Conservation (phyloP, 2,888 invertebrate genomes). For the Eutolmus rufibarbis region DNA sequence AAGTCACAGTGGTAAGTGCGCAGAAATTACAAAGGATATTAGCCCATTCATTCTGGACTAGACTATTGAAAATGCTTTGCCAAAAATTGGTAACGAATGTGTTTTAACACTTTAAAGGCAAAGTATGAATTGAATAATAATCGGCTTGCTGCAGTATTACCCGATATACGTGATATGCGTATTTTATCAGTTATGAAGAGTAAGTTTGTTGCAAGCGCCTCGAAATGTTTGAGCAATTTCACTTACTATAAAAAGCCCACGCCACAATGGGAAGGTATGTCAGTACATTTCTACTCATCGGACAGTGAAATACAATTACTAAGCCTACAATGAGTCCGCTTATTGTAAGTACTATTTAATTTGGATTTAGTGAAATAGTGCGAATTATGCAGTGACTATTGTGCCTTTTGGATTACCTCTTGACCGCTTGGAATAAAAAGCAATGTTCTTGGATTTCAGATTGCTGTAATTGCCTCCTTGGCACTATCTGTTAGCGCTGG, state of each 20-base stretch:
- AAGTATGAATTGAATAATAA: constrained; percentile 51
- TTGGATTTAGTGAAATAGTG: not conserved
- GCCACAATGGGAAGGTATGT: constrained; percentile 57
- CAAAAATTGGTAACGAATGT: constrained; percentile 40
- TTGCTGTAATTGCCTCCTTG: constrained; percentile 60
- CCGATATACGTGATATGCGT: constrained; percentile 56
- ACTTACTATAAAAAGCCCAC: constrained; percentile 59
- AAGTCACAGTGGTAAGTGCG: not conserved
- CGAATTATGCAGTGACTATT: not conserved
- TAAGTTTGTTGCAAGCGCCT: constrained; percentile 19
- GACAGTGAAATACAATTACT: constrained; percentile 58
- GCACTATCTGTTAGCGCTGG: constrained; percentile 59
- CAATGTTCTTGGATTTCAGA: constrained; percentile 49
- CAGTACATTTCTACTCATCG: constrained; percentile 63
- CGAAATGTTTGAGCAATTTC: constrained; percentile 34
- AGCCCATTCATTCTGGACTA: constrained; percentile 19
- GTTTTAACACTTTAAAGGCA: constrained; percentile 36
- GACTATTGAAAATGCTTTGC: constrained; percentile 19
- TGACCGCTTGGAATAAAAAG: constrained; percentile 41
- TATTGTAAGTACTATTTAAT: constrained; percentile 58
- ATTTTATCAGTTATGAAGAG: constrained; percentile 43
- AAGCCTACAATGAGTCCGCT: constrained; percentile 63
- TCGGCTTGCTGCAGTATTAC: constrained; percentile 50
- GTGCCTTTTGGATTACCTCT: constrained; percentile 6
- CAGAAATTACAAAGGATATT: not conserved